phyloP scores from a whole-genome alignment of 53 echinoderm and acorn worm genomes.

The Patiria pectinifera region DNA sequence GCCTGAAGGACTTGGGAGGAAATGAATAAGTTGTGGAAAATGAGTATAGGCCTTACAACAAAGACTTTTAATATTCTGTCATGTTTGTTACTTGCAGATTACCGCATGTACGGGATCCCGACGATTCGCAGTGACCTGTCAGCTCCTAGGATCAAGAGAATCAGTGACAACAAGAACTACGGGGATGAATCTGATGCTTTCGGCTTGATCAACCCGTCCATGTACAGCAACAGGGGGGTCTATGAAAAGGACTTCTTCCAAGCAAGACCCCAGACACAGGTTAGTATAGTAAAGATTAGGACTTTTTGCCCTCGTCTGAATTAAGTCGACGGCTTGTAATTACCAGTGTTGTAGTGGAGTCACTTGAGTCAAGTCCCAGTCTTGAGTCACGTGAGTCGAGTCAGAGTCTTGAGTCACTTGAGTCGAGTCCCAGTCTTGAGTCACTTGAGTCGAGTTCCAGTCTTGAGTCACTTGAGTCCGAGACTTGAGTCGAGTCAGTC shows the following conservation, averaged over 20 bases:
- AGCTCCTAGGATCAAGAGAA: slow-evolving; percentile 86
- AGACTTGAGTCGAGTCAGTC: too few relatives aligned
- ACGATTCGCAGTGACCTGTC: slow-evolving; percentile 91
- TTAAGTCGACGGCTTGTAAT: too few relatives aligned
- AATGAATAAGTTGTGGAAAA: background rate
- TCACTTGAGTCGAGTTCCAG: too few relatives aligned
- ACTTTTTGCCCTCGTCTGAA: too few relatives aligned
- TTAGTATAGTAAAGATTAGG: slow-evolving; percentile 5
- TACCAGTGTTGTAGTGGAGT: too few relatives aligned
- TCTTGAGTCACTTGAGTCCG: too few relatives aligned
- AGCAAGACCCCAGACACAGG: slow-evolving; percentile 85
- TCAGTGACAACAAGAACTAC: slow-evolving; percentile 92
- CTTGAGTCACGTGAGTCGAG: too few relatives aligned
- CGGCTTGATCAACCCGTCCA: slow-evolving; percentile 90
- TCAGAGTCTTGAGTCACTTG: too few relatives aligned
- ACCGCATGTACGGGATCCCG: slow-evolving; percentile 87
- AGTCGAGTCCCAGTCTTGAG: too few relatives aligned
- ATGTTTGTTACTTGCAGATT: slow-evolving; percentile 57
- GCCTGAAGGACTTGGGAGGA: background rate
- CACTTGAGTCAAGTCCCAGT: too few relatives aligned
- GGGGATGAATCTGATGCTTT: slow-evolving; percentile 95
- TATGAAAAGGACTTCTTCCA: slow-evolving; percentile 96
- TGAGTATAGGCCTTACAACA: too few relatives aligned
- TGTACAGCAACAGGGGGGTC: slow-evolving; percentile 97
- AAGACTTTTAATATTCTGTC: background rate